Evolutionary conservation across 64 coral and sea anemone species (phyloP).

Genomic region (Stichodactyla helianthus): DNA sequence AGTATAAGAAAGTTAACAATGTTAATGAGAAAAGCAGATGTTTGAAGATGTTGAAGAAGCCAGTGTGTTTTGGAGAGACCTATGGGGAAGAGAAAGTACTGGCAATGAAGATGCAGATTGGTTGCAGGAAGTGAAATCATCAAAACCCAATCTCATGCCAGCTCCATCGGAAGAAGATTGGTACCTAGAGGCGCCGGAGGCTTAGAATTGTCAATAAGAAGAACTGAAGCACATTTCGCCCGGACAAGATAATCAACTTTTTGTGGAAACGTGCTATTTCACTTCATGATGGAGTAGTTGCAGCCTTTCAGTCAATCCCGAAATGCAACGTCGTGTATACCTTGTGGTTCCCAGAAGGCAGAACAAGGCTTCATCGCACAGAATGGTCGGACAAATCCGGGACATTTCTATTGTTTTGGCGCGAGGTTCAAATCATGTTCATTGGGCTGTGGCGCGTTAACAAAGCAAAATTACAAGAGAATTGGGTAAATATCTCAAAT

Average conservation of each 20-base stretch:
- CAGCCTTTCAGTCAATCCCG: not conserved
- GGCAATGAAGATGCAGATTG: not conserved
- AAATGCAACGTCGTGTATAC: not conserved
- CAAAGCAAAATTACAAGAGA: too few species aligned
- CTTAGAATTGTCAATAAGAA: not conserved
- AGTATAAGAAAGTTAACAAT: conserved; percentile 10
- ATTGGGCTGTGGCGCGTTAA: too few species aligned
- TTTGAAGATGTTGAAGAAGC: conserved; percentile 5
- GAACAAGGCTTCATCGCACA: conserved; percentile 7
- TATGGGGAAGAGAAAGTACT: not conserved
- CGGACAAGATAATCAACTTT: too few species aligned
- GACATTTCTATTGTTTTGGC: too few species aligned
- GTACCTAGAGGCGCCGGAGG: not conserved
- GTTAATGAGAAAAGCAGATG: not conserved
- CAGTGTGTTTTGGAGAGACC: too few species aligned
- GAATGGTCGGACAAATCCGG: too few species aligned
- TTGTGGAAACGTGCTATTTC: not conserved
- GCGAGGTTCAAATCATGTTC: too few species aligned
- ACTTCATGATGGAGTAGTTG: not conserved
- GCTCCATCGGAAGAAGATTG: not conserved
- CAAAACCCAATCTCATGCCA: not conserved
- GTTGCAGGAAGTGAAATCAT: not conserved
- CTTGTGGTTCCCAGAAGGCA: conserved; percentile 10
- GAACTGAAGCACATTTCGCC: too few species aligned
- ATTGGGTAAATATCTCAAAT: too few species aligned